Conservation (phyloP, 2,797 vertebrate species). For the Tragopan temminckii region DNA sequence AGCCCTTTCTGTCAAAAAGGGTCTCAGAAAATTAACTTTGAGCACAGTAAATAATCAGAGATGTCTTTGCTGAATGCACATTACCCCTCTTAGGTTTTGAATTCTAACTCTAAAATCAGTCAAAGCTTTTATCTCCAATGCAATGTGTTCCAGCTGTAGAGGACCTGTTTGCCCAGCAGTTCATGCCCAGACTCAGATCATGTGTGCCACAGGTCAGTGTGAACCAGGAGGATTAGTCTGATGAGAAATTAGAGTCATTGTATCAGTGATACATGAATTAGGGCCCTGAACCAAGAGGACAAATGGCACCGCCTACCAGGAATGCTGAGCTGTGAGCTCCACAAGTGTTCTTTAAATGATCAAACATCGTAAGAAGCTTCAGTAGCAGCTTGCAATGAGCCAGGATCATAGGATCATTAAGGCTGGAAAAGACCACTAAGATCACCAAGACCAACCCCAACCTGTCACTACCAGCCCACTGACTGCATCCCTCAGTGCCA, state of each 20-base stretch:
- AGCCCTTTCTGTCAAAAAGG: background rate
- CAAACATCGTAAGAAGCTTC: background rate
- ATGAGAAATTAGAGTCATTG: rapidly evolving
- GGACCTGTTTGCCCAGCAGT: background rate
- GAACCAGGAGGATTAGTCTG: background rate
- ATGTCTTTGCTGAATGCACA: background rate
- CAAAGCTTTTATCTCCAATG: background rate
- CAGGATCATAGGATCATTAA: background rate
- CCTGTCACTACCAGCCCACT: no score
- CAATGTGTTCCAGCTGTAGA: background rate
- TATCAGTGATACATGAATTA: background rate
- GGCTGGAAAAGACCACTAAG: no score
- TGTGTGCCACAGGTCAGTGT: rapidly evolving
- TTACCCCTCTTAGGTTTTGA: background rate
- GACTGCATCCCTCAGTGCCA: no score
- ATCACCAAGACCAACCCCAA: no score
- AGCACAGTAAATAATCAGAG: background rate
- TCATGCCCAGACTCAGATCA: background rate
- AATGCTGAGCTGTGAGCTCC: background rate
- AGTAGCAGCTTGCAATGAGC: background rate
- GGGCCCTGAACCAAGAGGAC: rapidly evolving
- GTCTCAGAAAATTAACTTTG: background rate
- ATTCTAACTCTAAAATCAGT: background rate
- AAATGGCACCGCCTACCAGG: background rate
- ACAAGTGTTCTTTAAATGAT: background rate